Conservation (phyloP, 2,888 invertebrate genomes). For the Drosophila birchii region DNA sequence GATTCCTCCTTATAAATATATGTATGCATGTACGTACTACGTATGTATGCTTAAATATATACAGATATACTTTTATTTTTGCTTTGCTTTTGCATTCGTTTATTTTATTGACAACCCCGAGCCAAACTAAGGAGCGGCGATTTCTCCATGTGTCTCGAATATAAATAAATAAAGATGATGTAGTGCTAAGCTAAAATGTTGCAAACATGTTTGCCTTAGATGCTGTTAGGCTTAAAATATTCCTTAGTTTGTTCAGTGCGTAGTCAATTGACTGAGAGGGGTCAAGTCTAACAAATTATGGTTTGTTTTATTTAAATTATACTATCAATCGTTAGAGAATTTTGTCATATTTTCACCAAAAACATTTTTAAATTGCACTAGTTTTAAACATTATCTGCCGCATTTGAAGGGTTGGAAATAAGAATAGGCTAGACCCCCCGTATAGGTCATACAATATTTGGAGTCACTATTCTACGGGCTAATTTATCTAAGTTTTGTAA, state of each 20-base stretch:
- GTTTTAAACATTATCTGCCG: constrained; percentile 28
- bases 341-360: constrained; percentile 16
- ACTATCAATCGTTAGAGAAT: too few species aligned
- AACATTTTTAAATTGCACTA: constrained; percentile 51
- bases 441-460: constrained; percentile 49
- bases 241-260: neutral
- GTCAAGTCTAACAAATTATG: too few species aligned
- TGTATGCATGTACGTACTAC: neutral
- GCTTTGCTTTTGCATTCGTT: constrained; percentile 19
- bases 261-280: too few species aligned
- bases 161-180: constrained; percentile 32
- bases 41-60: neutral
- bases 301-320: neutral
- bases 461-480: constrained; percentile 30
- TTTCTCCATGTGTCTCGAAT: constrained; percentile 4
- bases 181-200: constrained; percentile 14
- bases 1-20: neutral
- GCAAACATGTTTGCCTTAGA: constrained; percentile 28
- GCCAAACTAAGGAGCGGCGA: constrained; percentile 10
- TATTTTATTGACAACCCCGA: constrained; percentile 33
- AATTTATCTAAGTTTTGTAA: constrained; percentile 62
- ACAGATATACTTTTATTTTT: neutral
- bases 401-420: neutral
- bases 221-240: constrained; percentile 9
- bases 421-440: neutral